These are phyloP conservation scores for Eledona agricola DNA, from an alignment of 2,888 invertebrate species.

Conservation along the genomic window DNA sequence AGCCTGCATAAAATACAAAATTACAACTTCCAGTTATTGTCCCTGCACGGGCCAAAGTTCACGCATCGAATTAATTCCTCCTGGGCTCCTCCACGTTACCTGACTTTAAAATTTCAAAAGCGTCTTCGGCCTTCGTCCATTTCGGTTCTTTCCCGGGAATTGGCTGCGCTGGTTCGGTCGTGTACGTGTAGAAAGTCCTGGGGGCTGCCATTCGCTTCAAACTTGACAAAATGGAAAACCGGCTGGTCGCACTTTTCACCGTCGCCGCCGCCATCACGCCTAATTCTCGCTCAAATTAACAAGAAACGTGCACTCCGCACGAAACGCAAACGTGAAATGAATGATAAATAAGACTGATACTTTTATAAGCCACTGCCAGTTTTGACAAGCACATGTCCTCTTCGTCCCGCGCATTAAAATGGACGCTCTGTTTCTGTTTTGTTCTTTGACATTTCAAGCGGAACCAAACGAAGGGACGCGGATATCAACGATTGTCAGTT, in stretches of 20 bases:
- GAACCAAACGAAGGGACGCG: no score
- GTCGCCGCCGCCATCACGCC: conserved; percentile 53
- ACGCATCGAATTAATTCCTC: not conserved
- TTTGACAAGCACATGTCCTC: no score
- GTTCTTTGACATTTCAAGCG: no score
- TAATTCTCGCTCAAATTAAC: conserved; percentile 3
- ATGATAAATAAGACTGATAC: no score
- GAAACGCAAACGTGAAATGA: no score
- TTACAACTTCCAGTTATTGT: no score
- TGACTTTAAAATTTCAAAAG: conserved; percentile 81
- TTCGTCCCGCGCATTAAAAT: no score
- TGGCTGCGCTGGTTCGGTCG: conserved; percentile 83
- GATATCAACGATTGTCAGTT: no score
- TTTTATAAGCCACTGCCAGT: no score
- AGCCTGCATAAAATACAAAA: no score
- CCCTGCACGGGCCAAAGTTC: conserved; percentile 27
- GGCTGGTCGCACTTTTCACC: conserved; percentile 39
- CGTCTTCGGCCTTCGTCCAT: conserved; percentile 78
- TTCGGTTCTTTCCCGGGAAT: conserved; percentile 76
- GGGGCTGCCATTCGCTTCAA: conserved; percentile 49
- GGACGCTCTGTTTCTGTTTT: no score
- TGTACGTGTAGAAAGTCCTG: conserved; percentile 78
- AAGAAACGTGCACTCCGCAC: conserved; percentile 11
- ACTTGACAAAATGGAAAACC: conserved; percentile 25
- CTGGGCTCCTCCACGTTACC: conserved; percentile 66